Evolutionary conservation across 37 sponge, comb jelly and placozoan genomes (phyloP), one percentile per base, ranked within the genome.

Genomic region (Beroe forskalii): DNA sequence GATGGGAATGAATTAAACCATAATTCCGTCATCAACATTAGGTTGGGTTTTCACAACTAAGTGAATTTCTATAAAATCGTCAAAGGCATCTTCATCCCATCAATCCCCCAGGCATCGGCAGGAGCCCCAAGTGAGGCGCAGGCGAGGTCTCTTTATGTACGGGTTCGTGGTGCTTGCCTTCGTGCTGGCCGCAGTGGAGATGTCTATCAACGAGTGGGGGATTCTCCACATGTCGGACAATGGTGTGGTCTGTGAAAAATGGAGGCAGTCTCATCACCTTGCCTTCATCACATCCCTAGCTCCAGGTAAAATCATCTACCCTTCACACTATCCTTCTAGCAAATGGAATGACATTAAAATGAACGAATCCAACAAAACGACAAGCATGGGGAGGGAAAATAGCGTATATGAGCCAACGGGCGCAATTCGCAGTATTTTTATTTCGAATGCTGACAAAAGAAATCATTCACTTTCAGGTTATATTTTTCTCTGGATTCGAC

Each of bases 161-260:
- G 86, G 86, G 1, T 44, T 44, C n/a, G 86, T 80, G 8, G 35
- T 37, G 6, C 28, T 38, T 0, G 44, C 86, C 27, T 80, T 80
- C 30, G 35, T 44, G 25, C 55, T 80, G n/a, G 86, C 86, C 4
- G 12, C 35, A 6, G 55, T 44, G 24, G 86, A 80, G 55, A 80
- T 80, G 86, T 3, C 55, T 1, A 80, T 80, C 14, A 80, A 80
- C 86, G 86, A 80, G 86, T 80, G 86, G 86, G 86, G 86, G 27
- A 41, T 80, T 0, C 86, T 80, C 30, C 40, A 42, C 30, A 80
- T 80, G 86, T 32, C 86, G 8, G 55, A 80, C 55, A 43, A 24
- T 9, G 30, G 30, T 2, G 25, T 42, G 1, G 30, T 44, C 86
- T 80, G 86, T 25, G 55, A 80, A 30, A 80, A 25, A 1, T 80